Percentiles rank a stretch among this genome's conserved stretches.
phyloP scores from a whole-genome alignment of 2,797 vertebrate species.

The Alcedo quadribrachys region DNA sequence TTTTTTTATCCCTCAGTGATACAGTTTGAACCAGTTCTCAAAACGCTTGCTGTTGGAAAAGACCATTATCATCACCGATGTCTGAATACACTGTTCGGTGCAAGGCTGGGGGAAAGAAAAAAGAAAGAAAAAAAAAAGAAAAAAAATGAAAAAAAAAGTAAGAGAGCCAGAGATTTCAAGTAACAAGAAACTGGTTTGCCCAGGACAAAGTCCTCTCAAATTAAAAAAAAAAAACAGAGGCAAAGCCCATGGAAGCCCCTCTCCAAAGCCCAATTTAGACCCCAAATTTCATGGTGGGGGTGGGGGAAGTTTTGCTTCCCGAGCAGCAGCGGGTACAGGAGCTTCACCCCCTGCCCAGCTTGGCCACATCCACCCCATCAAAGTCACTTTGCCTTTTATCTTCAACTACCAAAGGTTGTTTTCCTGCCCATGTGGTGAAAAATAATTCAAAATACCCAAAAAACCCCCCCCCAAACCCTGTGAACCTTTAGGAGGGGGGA shows the following conservation, averaged over 20 bases:
- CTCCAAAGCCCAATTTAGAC: not conserved
- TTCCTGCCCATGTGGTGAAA: conserved; percentile 40
- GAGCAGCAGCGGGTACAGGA: not conserved
- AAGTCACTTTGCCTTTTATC: not conserved
- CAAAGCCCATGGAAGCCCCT: not conserved
- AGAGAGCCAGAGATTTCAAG: conserved; percentile 82
- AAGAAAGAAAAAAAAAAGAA: too few species aligned
- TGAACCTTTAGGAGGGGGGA: not conserved
- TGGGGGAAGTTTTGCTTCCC: not conserved
- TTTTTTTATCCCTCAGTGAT: conserved; percentile 67
- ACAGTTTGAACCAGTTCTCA: conserved; percentile 84
- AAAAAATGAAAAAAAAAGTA: conserved; percentile 54
- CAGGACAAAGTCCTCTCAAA: not conserved
- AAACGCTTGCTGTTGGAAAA: conserved; percentile 87
- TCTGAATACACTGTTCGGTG: conserved; percentile 78
- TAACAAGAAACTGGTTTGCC: conserved; percentile 60
- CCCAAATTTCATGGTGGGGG: not conserved
- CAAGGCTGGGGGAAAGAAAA: conserved; percentile 45
- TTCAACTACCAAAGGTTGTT: not conserved
- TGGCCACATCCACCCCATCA: not conserved
- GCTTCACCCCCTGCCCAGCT: not conserved
- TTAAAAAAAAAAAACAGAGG: not conserved
- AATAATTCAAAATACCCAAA: not conserved
- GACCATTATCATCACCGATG: conserved; percentile 76
- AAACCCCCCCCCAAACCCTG: not conserved